Base-by-base conservation (phyloP, 2,888 invertebrate species). In the Onthophagus sagittarius region DNA sequence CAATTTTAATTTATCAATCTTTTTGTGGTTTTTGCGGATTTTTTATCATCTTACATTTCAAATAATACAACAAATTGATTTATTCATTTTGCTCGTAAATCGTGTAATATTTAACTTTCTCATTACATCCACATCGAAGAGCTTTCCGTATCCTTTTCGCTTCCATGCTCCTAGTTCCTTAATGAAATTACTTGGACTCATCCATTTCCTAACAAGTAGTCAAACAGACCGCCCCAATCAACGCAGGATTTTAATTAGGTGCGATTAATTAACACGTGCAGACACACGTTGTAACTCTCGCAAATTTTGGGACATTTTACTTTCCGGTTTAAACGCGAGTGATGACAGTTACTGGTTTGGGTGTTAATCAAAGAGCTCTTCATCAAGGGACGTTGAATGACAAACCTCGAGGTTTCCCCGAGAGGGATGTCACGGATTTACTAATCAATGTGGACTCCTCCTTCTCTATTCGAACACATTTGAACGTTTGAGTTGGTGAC, bases 211-310 rank as follows among this genome's bases (percentile, higher is more conserved):
- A 31, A 23, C 31, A 67, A 15, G n/a, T 23, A 15, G n/a, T 23
- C 67, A 67, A 67, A 67, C 32, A 67, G 67, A 67, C 32, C 31
- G 15, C 63, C 64, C 67, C 67, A 67, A 67, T 67, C 67, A 67
- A 67, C 67, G 67, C 67, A n/a, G 23, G 67, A 31, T 67, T 31
- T 32, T 67, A 32, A 67, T 67, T 67, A 67, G 67, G 67, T 31
- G 67, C 67, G 32, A 67, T 67, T 67, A 67, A 67, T 67, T 67
- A 67, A 67, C n/a, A 31, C 32, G 67, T 32, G 32, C 31, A 23
- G n/a, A 67, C 39, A 11, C 39, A 53, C 39, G 39, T 53, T 23
- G 23, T 23, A 23, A 23, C 23, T 23, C 23, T 23, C 39, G 39
- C 39, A 11, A 53, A 53, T 53, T 53, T 23, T 23, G 3, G 39